Conservation (phyloP, 2,797 vertebrate genomes). For the Sebastes paucispinis region DNA sequence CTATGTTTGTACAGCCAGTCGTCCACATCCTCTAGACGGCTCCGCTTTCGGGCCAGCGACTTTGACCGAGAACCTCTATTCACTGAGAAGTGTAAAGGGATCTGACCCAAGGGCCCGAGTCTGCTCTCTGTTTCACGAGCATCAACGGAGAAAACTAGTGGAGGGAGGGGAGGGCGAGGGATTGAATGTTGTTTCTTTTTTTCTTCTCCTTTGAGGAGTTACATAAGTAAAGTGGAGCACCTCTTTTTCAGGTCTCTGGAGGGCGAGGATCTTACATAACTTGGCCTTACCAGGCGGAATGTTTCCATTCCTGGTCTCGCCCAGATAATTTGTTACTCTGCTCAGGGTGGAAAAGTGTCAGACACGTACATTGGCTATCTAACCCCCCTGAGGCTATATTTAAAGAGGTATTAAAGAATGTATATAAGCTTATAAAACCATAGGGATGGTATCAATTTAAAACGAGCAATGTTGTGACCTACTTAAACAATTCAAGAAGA, state of each 20-base stretch:
- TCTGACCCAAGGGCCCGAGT: slow-evolving; percentile 65
- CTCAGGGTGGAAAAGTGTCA: slow-evolving; percentile 64
- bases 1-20: slow-evolving; percentile 67
- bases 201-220: slow-evolving; percentile 53
- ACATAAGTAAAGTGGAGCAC: slow-evolving; percentile 74
- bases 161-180: slow-evolving; percentile 20
- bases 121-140: slow-evolving; percentile 61
- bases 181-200: slow-evolving; percentile 45
- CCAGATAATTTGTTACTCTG: slow-evolving; percentile 69
- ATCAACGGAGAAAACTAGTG: slow-evolving; percentile 55
- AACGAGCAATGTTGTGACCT: neutral
- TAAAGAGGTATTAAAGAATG: slow-evolving; percentile 57
- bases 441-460: slow-evolving; percentile 17
- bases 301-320: slow-evolving; percentile 73
- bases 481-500: neutral
- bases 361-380: slow-evolving; percentile 49
- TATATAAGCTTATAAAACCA: slow-evolving; percentile 9
- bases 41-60: slow-evolving; percentile 56
- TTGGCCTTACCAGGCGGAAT: slow-evolving; percentile 52
- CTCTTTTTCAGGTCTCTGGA: slow-evolving; percentile 64
- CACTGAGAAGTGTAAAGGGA: slow-evolving; percentile 64
- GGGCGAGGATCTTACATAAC: slow-evolving; percentile 73
- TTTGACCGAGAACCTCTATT: slow-evolving; percentile 57
- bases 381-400: slow-evolving; percentile 58
- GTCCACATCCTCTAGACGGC: slow-evolving; percentile 67